phyloP scores from a whole-genome alignment of 2,888 invertebrate species.

The Watsonalla cultraria region DNA sequence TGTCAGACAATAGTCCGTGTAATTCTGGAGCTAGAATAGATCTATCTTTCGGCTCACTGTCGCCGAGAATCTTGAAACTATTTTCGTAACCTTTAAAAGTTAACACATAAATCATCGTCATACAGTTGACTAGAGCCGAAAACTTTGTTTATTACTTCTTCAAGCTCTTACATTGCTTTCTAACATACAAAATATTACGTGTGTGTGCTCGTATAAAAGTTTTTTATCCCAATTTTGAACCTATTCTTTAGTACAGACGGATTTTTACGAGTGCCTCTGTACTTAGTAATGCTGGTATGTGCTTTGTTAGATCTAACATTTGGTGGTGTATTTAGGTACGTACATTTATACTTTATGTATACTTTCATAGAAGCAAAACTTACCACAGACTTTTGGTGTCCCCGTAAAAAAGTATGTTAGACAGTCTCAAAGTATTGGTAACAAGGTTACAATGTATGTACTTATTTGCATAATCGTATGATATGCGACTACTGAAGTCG shows the following conservation, averaged over 20 bases:
- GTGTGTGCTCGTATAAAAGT: not conserved
- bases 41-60: conserved; percentile 4
- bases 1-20: not conserved
- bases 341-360: not conserved
- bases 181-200: not conserved
- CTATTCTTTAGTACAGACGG: not conserved
- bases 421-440: not conserved
- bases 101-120: conserved; percentile 12
- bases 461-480: not conserved
- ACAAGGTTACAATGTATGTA: not conserved
- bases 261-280: too few species aligned
- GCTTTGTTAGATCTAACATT: not conserved
- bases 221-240: not conserved
- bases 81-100: conserved; percentile 9
- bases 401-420: not conserved
- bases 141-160: conserved; percentile 7
- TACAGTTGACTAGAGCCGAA: conserved; percentile 7
- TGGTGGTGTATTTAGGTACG: not conserved
- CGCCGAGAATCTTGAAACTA: conserved; percentile 6
- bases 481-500: not conserved
- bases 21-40: conserved; percentile 1
- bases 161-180: not conserved
- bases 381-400: not conserved
- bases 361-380: not conserved
- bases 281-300: not conserved